Conservation (phyloP, 2,888 invertebrate genomes). For the Coelinius sp. region DNA sequence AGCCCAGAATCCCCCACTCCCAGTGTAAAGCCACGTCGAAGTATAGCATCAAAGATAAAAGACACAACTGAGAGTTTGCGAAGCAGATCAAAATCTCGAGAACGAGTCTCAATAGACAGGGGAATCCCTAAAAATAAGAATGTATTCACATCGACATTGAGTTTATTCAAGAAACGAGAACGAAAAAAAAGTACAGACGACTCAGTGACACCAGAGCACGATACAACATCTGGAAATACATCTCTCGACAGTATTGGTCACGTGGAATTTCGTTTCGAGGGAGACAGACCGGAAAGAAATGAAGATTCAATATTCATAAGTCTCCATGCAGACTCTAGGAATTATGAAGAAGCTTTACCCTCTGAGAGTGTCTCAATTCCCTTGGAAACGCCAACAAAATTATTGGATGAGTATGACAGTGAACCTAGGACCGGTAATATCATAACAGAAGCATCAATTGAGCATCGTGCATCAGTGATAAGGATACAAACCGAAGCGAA, state of each 20-base stretch:
- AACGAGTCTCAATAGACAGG: slow-evolving; percentile 59
- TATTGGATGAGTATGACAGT: slow-evolving; percentile 63
- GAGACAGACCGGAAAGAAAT: slow-evolving; percentile 50
- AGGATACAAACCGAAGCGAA: slow-evolving; percentile 54
- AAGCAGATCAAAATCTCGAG: slow-evolving; percentile 68
- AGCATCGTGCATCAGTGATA: slow-evolving; percentile 54
- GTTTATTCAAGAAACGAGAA: slow-evolving; percentile 66
- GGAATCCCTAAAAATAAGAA: slow-evolving; percentile 65
- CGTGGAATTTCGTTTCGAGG: slow-evolving; percentile 62
- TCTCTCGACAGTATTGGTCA: slow-evolving; percentile 63
- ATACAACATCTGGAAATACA: slow-evolving; percentile 38
- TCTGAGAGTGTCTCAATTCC: slow-evolving; percentile 67
- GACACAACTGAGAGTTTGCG: slow-evolving; percentile 69
- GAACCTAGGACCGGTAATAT: slow-evolving; percentile 56
- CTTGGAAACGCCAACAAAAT: slow-evolving; percentile 62
- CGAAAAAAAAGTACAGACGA: slow-evolving; percentile 64
- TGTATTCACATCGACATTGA: slow-evolving; percentile 68
- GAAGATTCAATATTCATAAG: slow-evolving; percentile 52
- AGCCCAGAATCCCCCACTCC: slow-evolving; percentile 68
- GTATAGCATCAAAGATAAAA: slow-evolving; percentile 66
- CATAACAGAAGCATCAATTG: slow-evolving; percentile 67
- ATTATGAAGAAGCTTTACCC: slow-evolving; percentile 62
- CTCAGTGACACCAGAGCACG: slow-evolving; percentile 49
- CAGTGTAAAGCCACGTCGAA: slow-evolving; percentile 62
- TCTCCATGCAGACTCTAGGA: slow-evolving; percentile 62